Conservation (phyloP, 2,113 vertebrate genomes). For the Tor tambroides region DNA sequence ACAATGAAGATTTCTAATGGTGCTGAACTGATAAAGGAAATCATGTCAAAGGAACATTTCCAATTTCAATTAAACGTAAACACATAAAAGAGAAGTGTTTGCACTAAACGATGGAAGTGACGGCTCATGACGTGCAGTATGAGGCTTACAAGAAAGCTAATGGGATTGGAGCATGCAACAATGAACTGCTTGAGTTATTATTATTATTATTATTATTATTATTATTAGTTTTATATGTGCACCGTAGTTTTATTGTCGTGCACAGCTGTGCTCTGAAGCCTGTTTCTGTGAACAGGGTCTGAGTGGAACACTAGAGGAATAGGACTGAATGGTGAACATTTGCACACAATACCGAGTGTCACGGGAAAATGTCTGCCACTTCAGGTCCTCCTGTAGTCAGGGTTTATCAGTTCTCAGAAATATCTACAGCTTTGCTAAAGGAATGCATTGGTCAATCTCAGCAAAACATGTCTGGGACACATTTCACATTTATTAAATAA, state of each 20-base stretch:
- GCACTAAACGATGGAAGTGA: conserved; percentile 44
- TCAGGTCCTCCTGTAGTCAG: neutral
- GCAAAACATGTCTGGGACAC: neutral
- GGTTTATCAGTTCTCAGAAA: conserved; percentile 1
- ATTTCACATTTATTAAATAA: neutral
- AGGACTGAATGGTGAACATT: neutral
- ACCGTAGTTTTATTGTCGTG: neutral
- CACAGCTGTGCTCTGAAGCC: neutral
- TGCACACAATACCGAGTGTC: neutral
- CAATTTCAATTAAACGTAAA: conserved; percentile 20
- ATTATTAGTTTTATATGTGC: neutral
- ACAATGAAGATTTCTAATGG: conserved; percentile 47
- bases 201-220: neutral
- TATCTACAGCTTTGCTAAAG: neutral
- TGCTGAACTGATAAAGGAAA: conserved; percentile 10
- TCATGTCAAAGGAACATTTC: conserved; percentile 14
- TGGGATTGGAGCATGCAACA: neutral
- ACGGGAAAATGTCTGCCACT: neutral
- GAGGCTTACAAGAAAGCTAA: neutral
- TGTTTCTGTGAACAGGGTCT: neutral
- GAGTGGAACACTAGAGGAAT: neutral
- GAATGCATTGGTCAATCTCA: neutral
- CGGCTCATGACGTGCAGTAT: neutral
- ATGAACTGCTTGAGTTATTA: neutral
- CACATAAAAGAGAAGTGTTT: conserved; percentile 44